Evolutionary conservation across 2,888 invertebrate genomes (phyloP).

Genomic region (Seira ritae): DNA sequence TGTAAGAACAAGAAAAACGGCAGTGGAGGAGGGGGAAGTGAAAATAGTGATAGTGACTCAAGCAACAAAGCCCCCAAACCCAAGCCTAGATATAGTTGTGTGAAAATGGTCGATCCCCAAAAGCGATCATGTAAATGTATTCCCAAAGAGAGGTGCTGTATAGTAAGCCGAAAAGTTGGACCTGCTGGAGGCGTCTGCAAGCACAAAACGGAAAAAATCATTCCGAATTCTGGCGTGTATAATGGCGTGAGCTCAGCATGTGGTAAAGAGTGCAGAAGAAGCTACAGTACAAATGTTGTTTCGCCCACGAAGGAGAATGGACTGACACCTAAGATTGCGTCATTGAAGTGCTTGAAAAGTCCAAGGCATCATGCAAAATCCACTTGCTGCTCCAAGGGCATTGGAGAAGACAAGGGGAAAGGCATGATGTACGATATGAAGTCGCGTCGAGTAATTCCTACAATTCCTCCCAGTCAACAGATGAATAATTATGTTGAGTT

Average conservation of each 20-base stretch:
- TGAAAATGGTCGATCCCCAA: constrained; percentile 63
- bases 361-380: constrained; percentile 53
- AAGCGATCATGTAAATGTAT: constrained; percentile 67
- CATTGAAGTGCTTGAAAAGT: constrained; percentile 70
- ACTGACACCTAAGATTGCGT: constrained; percentile 71
- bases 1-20: constrained; percentile 29
- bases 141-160: constrained; percentile 65
- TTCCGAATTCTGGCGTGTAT: constrained; percentile 2
- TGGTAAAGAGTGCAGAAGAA: constrained; percentile 63
- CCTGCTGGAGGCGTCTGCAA: constrained; percentile 37
- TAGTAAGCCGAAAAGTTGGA: constrained; percentile 36
- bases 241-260: constrained; percentile 25
- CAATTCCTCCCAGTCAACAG: constrained; percentile 48
- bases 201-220: constrained; percentile 33
- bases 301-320: constrained; percentile 66
- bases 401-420: constrained; percentile 44
- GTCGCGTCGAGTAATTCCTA: constrained; percentile 41
- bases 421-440: constrained; percentile 8
- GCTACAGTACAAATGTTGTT: constrained; percentile 63
- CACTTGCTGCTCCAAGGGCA: constrained; percentile 60
- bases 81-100: constrained; percentile 61
- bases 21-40: too few species aligned
- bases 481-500: constrained; percentile 71
- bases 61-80: constrained; percentile 57
- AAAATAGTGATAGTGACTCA: constrained; percentile 47